Percentiles rank a stretch among this genome's conserved stretches.
Evolutionary conservation across 2,113 vertebrate species (phyloP).

Genomic region (Tonatia bakeri): DNA sequence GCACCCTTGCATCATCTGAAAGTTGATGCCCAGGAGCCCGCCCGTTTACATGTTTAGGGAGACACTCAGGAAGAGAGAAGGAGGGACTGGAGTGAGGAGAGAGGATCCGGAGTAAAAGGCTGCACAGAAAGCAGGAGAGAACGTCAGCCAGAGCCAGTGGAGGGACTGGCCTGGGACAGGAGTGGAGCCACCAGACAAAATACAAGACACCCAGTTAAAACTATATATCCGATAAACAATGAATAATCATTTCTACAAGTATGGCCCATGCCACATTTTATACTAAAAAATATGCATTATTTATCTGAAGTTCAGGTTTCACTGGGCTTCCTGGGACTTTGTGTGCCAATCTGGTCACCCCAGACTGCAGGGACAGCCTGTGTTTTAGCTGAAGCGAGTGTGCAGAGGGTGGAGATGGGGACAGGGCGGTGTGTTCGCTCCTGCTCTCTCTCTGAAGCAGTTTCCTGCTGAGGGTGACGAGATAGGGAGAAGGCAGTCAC

Average conservation of each 20-base stretch:
- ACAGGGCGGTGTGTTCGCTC: background rate
- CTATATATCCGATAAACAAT: background rate
- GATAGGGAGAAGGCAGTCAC: background rate
- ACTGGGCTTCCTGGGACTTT: background rate
- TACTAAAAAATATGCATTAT: background rate
- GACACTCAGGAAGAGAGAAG: background rate
- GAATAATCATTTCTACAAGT: background rate
- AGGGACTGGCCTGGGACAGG: background rate
- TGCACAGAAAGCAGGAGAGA: background rate
- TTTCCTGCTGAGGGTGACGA: background rate
- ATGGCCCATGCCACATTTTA: background rate
- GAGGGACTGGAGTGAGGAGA: background rate
- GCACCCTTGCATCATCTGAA: background rate
- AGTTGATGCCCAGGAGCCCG: background rate
- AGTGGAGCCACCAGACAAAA: background rate
- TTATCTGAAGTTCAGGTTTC: constrained; percentile 8
- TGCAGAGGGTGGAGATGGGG: background rate
- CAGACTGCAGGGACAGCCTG: background rate
- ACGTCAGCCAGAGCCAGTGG: too few relatives aligned
- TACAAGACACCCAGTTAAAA: background rate
- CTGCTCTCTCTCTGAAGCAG: background rate
- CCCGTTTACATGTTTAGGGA: background rate
- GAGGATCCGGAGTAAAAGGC: background rate
- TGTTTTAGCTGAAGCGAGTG: background rate
- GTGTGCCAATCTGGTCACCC: background rate